phyloP scores from a whole-genome alignment of 2,888 invertebrate genomes.

The Brassicogethes aeneus region DNA sequence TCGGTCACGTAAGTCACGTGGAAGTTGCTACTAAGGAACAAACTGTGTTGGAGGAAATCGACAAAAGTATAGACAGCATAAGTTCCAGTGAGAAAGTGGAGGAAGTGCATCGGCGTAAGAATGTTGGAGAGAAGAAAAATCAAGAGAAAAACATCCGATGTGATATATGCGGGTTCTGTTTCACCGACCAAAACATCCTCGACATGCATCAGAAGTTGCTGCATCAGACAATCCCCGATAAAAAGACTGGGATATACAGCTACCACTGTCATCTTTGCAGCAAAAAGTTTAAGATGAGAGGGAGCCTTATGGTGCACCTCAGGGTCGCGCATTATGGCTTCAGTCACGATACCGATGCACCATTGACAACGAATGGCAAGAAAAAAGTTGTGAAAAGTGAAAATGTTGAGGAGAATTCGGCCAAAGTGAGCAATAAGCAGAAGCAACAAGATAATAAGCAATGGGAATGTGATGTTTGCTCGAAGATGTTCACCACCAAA shows the following conservation, averaged over 20 bases:
- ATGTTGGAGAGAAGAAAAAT: background rate
- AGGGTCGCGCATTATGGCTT: slow-evolving; percentile 68
- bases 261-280: slow-evolving; percentile 70
- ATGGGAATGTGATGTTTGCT: slow-evolving; percentile 80
- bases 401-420: slow-evolving; percentile 3
- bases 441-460: slow-evolving; percentile 54
- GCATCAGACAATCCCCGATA: slow-evolving; percentile 42
- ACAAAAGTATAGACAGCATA: slow-evolving; percentile 22
- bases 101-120: slow-evolving; percentile 8
- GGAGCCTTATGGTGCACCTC: slow-evolving; percentile 72
- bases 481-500: slow-evolving; percentile 79
- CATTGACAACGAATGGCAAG: background rate
- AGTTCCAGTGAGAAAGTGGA: slow-evolving; percentile 22
- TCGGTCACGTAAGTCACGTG: slow-evolving; percentile 48
- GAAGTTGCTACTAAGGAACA: slow-evolving; percentile 7
- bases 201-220: slow-evolving; percentile 67
- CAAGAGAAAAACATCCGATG: slow-evolving; percentile 37
- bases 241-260: slow-evolving; percentile 33
- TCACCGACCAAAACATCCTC: slow-evolving; percentile 60
- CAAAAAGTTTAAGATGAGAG: slow-evolving; percentile 73
- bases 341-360: slow-evolving; percentile 21
- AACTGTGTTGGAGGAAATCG: slow-evolving; percentile 17
- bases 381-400: background rate
- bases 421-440: slow-evolving; percentile 3
- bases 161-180: slow-evolving; percentile 64